Evolutionary conservation across 1,140 invertebrate genomes (phyloP), one percentile per base, ranked within the genome.

Genomic region (Eurytemora carolleeae): DNA sequence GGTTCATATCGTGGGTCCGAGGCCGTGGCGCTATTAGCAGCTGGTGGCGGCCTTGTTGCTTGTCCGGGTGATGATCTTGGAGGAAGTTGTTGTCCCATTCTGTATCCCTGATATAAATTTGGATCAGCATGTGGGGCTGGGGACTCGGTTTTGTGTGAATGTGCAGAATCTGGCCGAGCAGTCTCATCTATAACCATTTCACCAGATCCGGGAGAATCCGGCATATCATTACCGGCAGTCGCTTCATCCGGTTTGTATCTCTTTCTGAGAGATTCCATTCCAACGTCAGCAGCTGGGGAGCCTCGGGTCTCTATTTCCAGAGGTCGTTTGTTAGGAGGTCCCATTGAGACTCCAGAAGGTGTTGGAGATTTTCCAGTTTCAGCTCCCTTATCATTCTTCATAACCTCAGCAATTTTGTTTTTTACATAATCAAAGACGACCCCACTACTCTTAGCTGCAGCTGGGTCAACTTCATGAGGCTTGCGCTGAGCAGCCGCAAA

Each of bases 141-240:
- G 15, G 60, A 56, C 22, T 53, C 24, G 58, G 24, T 54, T 44
- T 56, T 54, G 2, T 62, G 44, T 7, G 44, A 21, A 20, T 24
- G 26, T n/a, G 21, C 60, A 24, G 60, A 62, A 31, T 62, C 60
- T 1, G 60, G 55, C 2, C 53, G 53, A 16, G 53, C 60, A 20
- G 19, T 23, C 24, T 62, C 60, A 62, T 62, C 60, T 23, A 62
- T 62, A 21, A 62, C 60, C 60, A 62, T 62, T 56, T 62, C 60
- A n/a, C 60, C 60, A 2, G 60, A 62, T 1, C 60, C 60, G 15
- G 60, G 60, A 18, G 60, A 62, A 22, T 62, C 60, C 19, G 60
- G 60, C 2, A 54, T 15, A 20, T 19, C 53, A 1, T 31, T 52
- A 22, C 24, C 22, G 25, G n/a, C n/a, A n/a, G n/a, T 57, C 15